Evolutionary conservation across 2,113 vertebrate genomes (phyloP), one percentile per base, ranked within the genome.

Genomic region (Cichladusa arquata): DNA sequence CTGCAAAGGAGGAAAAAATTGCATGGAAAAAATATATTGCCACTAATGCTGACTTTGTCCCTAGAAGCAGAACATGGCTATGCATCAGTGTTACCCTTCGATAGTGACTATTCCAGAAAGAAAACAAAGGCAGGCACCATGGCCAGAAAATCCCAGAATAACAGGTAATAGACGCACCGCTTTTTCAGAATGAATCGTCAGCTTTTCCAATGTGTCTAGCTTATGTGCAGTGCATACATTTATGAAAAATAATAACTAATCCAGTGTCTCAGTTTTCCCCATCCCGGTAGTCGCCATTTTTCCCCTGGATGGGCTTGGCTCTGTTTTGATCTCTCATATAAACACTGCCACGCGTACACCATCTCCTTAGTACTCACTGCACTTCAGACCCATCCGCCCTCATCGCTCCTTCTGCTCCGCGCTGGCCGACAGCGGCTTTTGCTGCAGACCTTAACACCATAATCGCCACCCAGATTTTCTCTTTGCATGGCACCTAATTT

Each of bases 11-110:
- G 87, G 94, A 95, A 95, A 97, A 97, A 97, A 95, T 92, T 94
- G 96, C 94, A 95, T 96, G 96, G 96, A 94, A 95, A 96, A 96
- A 96, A 95, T 95, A 96, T 94, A 94, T 95, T 96, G 96, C 96
- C 93, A 96, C 96, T 97, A 96, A 97, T 96, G 95, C 96, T 96
- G 97, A 96, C 95, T 98, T 97, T 98, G 97, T 98, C 97, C 83
- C 95, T 97, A 99, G 99, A 99, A 98, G 99, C 99, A 97, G 99
- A 99, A 96, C 99, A 99, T 97, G 99, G 99, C 96, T 99, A 99
- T 97, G 99, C 99, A 72, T 99, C 99, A 90, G 98, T 99, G 97
- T 98, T 99, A 98, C 99, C 99, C 72, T 99, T 98, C 98, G 98
- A 98, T 96, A 98, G 98, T 94, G 99, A 99, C 98, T 99, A 98